phyloP scores from a whole-genome alignment of 2,888 invertebrate genomes.

The Caenorhabditis imperialis region DNA sequence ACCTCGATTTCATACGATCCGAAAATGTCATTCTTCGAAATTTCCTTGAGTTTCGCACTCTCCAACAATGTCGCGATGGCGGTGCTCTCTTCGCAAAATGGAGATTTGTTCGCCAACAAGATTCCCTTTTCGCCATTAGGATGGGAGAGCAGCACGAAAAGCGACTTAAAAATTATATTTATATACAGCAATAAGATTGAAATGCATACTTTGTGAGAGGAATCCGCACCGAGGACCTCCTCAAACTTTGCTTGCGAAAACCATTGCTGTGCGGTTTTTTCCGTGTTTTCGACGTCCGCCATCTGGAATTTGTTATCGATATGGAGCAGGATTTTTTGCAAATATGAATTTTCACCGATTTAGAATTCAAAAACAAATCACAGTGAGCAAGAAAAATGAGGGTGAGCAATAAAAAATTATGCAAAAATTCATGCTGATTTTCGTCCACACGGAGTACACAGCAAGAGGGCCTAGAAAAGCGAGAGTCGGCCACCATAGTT shows the following conservation, averaged over 20 bases:
- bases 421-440: too few species aligned
- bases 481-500: too few species aligned
- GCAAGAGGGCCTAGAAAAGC: too few species aligned
- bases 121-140: constrained; percentile 68
- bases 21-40: constrained; percentile 73
- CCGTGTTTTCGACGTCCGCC: too few species aligned
- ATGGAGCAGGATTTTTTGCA: too few species aligned
- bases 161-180: constrained; percentile 44
- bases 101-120: constrained; percentile 69
- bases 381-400: too few species aligned
- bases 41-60: constrained; percentile 55
- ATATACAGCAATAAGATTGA: not conserved
- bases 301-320: too few species aligned
- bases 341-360: too few species aligned
- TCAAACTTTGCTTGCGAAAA: constrained; percentile 50
- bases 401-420: too few species aligned
- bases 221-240: constrained; percentile 70
- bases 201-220: constrained; percentile 65
- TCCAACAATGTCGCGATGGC: constrained; percentile 33
- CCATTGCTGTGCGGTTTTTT: constrained; percentile 42
- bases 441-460: too few species aligned
- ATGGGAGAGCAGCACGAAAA: constrained; percentile 69
- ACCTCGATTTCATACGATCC: constrained; percentile 66
- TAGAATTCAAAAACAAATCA: too few species aligned
- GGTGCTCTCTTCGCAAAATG: constrained; percentile 68